A percentile compares a stretch with the other conserved stretches of the same genome.
Conservation (phyloP, 2,888 invertebrate genomes). For the Lithosia quadra region DNA sequence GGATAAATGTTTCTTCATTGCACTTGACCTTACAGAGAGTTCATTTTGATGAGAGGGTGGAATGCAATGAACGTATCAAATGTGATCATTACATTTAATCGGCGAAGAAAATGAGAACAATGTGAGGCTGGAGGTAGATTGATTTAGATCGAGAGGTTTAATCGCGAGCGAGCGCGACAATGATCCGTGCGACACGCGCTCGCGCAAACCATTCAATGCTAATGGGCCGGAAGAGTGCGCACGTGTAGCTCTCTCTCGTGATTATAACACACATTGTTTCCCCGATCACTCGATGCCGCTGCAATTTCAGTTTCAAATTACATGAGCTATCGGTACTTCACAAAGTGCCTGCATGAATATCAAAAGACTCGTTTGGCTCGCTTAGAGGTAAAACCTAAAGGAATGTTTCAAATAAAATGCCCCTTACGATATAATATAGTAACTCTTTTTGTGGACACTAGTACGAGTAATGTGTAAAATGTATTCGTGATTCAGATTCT, state of each 20-base stretch:
- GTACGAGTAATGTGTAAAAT: constrained; percentile 57
- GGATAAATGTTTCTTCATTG: constrained; percentile 65
- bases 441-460: constrained; percentile 52
- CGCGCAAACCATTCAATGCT: constrained; percentile 83
- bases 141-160: constrained; percentile 76
- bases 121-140: constrained; percentile 68
- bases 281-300: constrained; percentile 58
- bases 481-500: constrained; percentile 74
- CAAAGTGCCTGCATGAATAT: constrained; percentile 10
- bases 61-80: constrained; percentile 74
- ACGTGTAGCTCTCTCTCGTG: constrained; percentile 75
- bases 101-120: constrained; percentile 76
- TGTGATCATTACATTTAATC: constrained; percentile 79
- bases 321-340: constrained; percentile 17
- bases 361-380: neutral
- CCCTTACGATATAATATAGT: neutral
- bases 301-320: constrained; percentile 56
- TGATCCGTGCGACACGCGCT: constrained; percentile 75
- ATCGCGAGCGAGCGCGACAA: constrained; percentile 71
- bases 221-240: constrained; percentile 81
- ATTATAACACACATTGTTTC: constrained; percentile 74
- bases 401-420: neutral
- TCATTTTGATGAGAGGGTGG: constrained; percentile 51
- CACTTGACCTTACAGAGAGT: constrained; percentile 69
- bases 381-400: neutral